Evolutionary conservation across 2,113 vertebrate species (phyloP).

Genomic region (Pandion haliaetus): DNA sequence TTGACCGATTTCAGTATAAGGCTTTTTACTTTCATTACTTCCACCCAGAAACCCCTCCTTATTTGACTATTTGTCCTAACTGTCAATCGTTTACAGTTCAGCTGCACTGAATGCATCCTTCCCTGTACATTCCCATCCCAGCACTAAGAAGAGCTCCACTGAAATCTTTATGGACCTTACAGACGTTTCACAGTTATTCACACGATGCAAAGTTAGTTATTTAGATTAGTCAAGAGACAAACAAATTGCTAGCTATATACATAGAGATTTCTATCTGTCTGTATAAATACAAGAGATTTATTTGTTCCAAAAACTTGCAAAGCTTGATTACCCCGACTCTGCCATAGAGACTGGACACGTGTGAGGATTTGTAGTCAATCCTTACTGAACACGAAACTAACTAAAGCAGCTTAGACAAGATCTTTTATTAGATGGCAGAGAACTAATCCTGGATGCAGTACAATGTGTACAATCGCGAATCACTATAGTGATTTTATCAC

Average conservation of each 20-base stretch:
- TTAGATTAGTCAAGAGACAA: neutral
- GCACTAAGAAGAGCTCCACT: neutral
- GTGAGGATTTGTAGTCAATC: slow-evolving; percentile 34
- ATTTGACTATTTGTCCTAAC: neutral
- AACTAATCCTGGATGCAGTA: neutral
- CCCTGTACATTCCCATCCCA: neutral
- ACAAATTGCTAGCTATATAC: neutral
- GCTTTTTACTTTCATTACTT: neutral
- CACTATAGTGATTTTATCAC: neutral
- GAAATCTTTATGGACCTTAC: neutral
- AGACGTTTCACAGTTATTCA: neutral
- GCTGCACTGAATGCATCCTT: neutral
- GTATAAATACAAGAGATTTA: neutral
- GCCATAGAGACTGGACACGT: neutral
- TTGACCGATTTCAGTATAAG: neutral
- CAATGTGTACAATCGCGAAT: neutral
- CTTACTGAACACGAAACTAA: slow-evolving; percentile 1
- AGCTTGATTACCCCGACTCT: slow-evolving; percentile 36
- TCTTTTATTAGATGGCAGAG: neutral
- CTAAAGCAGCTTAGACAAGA: slow-evolving; percentile 39
- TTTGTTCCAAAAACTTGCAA: neutral
- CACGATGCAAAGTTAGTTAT: neutral
- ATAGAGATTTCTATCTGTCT: neutral
- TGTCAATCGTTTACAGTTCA: neutral
- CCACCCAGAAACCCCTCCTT: neutral